Percentiles rank a stretch among this genome's conserved stretches.
These are phyloP conservation scores for Caenorhabditis virilis DNA, from an alignment of 2,888 invertebrate genomes.

Conservation along the genomic window DNA sequence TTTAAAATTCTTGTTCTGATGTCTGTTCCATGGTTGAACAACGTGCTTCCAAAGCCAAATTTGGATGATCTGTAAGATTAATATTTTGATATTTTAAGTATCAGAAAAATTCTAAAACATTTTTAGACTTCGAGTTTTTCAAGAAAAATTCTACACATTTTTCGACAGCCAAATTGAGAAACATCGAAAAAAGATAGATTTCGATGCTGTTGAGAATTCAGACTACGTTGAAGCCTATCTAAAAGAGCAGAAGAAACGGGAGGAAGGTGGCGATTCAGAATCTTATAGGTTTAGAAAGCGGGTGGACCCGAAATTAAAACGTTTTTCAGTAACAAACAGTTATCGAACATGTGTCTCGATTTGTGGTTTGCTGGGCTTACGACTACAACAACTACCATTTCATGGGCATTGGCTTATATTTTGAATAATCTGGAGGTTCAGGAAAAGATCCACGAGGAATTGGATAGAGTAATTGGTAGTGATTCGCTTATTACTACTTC, in stretches of 20 bases:
- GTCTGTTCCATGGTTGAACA: slow-evolving; percentile 30
- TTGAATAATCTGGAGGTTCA: slow-evolving; percentile 37
- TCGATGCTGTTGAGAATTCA: slow-evolving; percentile 20
- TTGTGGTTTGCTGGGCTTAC: slow-evolving; percentile 35
- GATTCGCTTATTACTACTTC: slow-evolving; percentile 36
- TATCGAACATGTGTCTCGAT: slow-evolving; percentile 34
- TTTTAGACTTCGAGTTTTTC: slow-evolving; percentile 28
- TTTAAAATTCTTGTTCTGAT: slow-evolving; percentile 33
- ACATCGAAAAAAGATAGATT: slow-evolving; percentile 30
- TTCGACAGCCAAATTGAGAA: slow-evolving; percentile 38
- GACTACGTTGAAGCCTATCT: slow-evolving; percentile 34
- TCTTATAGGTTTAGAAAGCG: too few relatives aligned
- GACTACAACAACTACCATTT: slow-evolving; percentile 36
- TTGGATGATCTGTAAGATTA: slow-evolving; percentile 11
- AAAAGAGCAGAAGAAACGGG: slow-evolving; percentile 31
- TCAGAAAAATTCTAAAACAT: neutral
- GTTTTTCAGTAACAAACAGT: slow-evolving; percentile 26
- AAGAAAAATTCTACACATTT: slow-evolving; percentile 39
- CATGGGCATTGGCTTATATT: slow-evolving; percentile 28
- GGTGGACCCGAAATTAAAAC: too few relatives aligned
- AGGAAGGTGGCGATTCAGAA: slow-evolving; percentile 16
- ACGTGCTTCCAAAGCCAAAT: slow-evolving; percentile 30
- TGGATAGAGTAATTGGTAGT: slow-evolving; percentile 46
- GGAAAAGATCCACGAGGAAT: slow-evolving; percentile 39
- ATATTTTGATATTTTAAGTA: too few relatives aligned